A percentile compares a stretch with the other conserved stretches of the same genome.
These are phyloP conservation scores for Pluvialis apricaria DNA, from an alignment of 2,113 vertebrate species.

Conservation along the genomic window DNA sequence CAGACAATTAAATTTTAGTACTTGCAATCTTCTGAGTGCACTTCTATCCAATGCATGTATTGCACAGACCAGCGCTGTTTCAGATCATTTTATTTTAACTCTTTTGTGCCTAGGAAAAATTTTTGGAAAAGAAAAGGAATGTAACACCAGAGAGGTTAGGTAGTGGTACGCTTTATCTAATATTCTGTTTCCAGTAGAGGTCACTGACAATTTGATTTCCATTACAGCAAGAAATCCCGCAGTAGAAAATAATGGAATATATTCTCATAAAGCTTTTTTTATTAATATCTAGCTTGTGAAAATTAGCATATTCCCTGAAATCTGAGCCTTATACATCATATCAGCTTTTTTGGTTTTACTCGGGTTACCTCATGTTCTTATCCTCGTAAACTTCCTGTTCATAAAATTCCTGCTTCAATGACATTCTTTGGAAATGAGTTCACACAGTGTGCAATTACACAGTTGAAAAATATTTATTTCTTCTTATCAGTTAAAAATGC, in stretches of 20 bases:
- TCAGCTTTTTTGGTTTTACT: neutral
- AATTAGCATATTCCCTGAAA: neutral
- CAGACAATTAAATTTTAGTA: neutral
- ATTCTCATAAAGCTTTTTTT: neutral
- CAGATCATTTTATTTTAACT: neutral
- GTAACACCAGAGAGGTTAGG: neutral
- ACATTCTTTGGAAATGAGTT: neutral
- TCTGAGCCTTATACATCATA: neutral
- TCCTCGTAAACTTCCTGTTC: neutral
- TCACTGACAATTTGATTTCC: neutral
- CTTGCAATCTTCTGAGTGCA: neutral
- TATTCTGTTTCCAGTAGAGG: neutral
- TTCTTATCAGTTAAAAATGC: neutral
- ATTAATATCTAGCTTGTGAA: neutral
- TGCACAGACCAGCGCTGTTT: neutral
- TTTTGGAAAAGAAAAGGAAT: neutral
- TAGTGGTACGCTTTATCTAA: neutral
- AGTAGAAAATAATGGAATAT: neutral
- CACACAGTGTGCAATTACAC: neutral
- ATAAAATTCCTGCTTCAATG: neutral
- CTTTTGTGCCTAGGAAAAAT: neutral
- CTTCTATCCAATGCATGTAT: rapidly evolving
- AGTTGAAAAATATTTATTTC: neutral
- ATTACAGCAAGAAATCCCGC: neutral
- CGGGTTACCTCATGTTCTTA: neutral